These are phyloP conservation scores for Oncorhynchus tshawytscha DNA, from an alignment of 2,113 vertebrate genomes.

Conservation along the genomic window DNA sequence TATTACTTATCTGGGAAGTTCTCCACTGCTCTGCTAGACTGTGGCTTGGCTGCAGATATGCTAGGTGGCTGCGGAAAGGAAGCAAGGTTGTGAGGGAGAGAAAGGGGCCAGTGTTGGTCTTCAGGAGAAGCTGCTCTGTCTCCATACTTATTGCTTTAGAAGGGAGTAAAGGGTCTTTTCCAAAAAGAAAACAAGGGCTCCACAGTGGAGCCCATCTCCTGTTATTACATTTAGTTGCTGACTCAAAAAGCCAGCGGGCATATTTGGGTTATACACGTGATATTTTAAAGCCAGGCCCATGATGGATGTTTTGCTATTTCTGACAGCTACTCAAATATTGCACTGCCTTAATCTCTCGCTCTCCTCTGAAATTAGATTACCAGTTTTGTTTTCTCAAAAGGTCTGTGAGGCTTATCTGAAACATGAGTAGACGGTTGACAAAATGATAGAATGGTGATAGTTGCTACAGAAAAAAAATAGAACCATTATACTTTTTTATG, in stretches of 20 bases:
- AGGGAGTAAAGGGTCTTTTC: conserved; percentile 34
- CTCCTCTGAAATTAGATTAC: conserved; percentile 11
- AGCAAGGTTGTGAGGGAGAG: conserved; percentile 11
- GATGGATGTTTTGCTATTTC: conserved; percentile 22
- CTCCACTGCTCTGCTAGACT: conserved; percentile 68
- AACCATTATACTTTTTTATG: neutral
- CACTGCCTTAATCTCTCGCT: neutral
- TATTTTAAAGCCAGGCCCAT: conserved; percentile 3
- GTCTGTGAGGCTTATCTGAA: conserved; percentile 1
- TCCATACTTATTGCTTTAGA: conserved; percentile 50
- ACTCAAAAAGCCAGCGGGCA: conserved; percentile 2
- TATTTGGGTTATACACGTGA: conserved; percentile 4
- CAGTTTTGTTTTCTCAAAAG: conserved; percentile 8
- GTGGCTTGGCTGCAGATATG: conserved; percentile 38
- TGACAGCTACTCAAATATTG: conserved; percentile 18
- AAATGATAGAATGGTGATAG: neutral
- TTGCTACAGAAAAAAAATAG: too few relatives aligned
- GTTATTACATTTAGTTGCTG: conserved; percentile 22
- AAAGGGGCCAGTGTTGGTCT: conserved; percentile 1
- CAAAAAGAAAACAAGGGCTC: conserved; percentile 15
- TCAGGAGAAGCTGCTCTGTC: conserved; percentile 35
- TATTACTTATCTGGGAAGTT: conserved; percentile 79
- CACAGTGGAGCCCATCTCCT: conserved; percentile 16
- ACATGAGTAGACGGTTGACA: neutral
- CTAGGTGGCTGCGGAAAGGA: conserved; percentile 33